phyloP scores from a whole-genome alignment of 2,113 vertebrate species.

The Melanocharis versteri region DNA sequence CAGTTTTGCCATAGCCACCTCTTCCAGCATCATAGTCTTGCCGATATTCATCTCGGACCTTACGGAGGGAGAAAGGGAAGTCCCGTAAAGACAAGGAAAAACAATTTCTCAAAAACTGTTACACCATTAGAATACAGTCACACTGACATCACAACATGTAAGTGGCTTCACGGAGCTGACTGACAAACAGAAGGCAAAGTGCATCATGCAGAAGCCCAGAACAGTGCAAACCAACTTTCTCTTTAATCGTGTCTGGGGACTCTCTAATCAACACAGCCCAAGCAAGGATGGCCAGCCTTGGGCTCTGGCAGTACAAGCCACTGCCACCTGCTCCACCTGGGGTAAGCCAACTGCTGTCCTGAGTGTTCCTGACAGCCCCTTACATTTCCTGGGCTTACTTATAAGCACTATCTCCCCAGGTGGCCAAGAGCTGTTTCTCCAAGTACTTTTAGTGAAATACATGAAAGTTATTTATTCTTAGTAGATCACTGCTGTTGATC shows the following conservation, averaged over 20 bases:
- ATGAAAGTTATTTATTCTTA: not conserved
- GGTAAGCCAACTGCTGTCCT: not conserved
- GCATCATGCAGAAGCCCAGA: not conserved
- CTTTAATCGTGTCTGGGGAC: not conserved
- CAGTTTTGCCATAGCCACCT: slow-evolving; percentile 84
- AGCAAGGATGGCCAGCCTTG: not conserved
- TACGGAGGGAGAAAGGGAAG: not conserved
- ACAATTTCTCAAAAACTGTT: not conserved
- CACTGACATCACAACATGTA: rapidly evolving
- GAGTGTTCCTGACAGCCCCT: not conserved
- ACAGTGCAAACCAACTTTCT: not conserved
- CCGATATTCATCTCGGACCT: slow-evolving; percentile 84
- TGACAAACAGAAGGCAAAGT: not conserved
- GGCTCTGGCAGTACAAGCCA: not conserved
- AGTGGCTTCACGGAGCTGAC: not conserved
- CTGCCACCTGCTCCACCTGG: not conserved
- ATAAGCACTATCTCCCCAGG: not conserved
- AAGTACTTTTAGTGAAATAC: not conserved
- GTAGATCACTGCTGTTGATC: no score
- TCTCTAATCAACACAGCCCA: not conserved
- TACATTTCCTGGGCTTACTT: not conserved
- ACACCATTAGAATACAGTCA: not conserved
- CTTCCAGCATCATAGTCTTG: slow-evolving; percentile 83
- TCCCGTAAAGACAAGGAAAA: not conserved
- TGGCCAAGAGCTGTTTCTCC: not conserved